Evolutionary conservation across 1,140 invertebrate genomes (phyloP).

Genomic region (Drosophila miranda): DNA sequence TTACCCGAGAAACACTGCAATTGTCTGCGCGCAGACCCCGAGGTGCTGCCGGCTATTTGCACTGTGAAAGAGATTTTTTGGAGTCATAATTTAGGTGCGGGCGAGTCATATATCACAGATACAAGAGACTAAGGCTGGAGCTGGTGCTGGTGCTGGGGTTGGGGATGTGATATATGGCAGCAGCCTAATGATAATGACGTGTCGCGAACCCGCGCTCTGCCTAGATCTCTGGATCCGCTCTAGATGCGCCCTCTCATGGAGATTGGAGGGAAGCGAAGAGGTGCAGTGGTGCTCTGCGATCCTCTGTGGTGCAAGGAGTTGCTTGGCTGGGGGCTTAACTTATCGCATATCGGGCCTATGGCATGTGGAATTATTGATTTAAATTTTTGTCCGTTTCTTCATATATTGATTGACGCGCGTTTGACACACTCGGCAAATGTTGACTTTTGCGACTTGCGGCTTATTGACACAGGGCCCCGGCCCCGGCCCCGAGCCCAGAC

Average conservation of each 20-base stretch:
- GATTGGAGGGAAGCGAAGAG: background rate
- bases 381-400: conserved; percentile 30
- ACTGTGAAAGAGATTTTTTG: conserved; percentile 45
- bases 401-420: conserved; percentile 64
- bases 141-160: background rate
- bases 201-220: conserved; percentile 14
- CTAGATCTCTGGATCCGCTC: background rate
- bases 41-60: conserved; percentile 76
- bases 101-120: conserved; percentile 59
- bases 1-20: conserved; percentile 11
- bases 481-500: background rate
- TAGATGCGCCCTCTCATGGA: background rate
- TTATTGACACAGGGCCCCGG: conserved; percentile 44
- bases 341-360: conserved; percentile 39
- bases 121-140: conserved; percentile 9
- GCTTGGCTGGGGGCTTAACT: conserved; percentile 7
- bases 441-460: conserved; percentile 40
- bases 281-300: background rate
- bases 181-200: conserved; percentile 76
- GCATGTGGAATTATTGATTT: conserved; percentile 67
- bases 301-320: background rate
- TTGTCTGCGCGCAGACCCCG: conserved; percentile 57
- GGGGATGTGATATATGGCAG: conserved; percentile 64
- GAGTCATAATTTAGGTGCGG: conserved; percentile 72
- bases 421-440: conserved; percentile 79